phyloP scores from a whole-genome alignment of 2,797 vertebrate genomes.

The Sarcophilus harrisii region DNA sequence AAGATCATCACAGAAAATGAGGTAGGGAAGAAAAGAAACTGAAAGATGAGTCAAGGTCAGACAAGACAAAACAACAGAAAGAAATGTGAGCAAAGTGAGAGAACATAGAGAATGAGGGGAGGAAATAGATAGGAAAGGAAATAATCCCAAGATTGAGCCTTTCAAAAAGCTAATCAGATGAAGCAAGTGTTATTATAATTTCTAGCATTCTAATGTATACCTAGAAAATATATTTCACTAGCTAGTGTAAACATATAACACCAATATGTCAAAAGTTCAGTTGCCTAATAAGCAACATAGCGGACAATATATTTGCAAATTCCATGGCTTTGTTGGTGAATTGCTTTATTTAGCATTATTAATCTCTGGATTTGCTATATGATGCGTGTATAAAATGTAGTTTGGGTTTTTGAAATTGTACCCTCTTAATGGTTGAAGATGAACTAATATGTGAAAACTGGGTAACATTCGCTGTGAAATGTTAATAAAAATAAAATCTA shows the following conservation, averaged over 20 bases:
- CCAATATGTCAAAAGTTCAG: background rate
- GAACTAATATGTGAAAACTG: background rate
- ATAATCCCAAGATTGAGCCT: background rate
- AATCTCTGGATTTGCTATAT: background rate
- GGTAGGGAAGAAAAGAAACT: background rate
- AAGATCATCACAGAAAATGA: background rate
- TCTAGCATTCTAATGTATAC: background rate
- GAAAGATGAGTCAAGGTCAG: background rate
- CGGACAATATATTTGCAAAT: background rate
- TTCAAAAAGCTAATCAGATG: background rate
- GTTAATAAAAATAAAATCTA: slow-evolving; percentile 7
- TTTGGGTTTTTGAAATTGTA: slow-evolving; percentile 15
- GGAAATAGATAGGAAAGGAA: background rate
- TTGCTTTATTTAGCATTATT: slow-evolving; percentile 13
- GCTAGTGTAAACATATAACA: background rate
- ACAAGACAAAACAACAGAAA: background rate
- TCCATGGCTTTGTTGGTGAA: background rate
- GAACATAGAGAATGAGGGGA: background rate
- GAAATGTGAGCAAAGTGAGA: background rate
- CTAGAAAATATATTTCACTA: background rate
- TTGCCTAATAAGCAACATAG: background rate
- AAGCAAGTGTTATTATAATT: background rate
- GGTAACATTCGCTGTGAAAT: slow-evolving; percentile 6
- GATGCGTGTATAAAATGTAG: background rate
- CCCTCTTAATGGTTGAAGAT: background rate